These are phyloP conservation scores for Tachycineta bicolor DNA, from an alignment of 2,113 vertebrate genomes.

Conservation along the genomic window DNA sequence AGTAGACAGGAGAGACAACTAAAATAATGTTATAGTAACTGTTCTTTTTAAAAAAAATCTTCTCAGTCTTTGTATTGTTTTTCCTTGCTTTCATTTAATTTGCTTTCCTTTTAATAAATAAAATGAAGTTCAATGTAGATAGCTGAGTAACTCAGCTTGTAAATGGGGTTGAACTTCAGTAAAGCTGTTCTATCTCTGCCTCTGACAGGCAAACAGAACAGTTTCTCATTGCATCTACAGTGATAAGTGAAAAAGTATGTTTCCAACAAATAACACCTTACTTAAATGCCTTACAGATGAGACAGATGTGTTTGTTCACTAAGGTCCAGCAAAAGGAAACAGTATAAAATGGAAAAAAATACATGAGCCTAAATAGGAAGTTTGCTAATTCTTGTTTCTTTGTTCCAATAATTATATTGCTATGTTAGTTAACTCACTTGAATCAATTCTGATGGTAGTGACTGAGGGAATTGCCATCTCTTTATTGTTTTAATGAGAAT, in stretches of 20 bases:
- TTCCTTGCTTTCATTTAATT: neutral
- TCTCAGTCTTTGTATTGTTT: neutral
- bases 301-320: neutral
- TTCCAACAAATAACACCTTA: neutral
- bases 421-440: neutral
- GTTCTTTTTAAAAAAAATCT: neutral
- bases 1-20: neutral
- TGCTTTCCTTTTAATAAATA: neutral
- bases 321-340: neutral
- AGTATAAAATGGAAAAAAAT: neutral
- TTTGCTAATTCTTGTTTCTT: neutral
- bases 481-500: slow-evolving; percentile 46
- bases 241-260: neutral
- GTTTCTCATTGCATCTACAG: neutral
- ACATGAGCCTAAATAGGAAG: neutral
- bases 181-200: neutral
- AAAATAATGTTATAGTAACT: neutral
- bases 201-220: neutral
- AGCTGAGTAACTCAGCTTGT: fast-evolving
- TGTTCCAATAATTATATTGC: neutral
- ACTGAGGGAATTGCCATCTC: neutral
- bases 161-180: neutral
- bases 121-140: neutral
- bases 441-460: slow-evolving; percentile 2
- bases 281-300: neutral